Base-by-base conservation (phyloP, 1,140 invertebrate species). In the Mylabris phalerata region DNA sequence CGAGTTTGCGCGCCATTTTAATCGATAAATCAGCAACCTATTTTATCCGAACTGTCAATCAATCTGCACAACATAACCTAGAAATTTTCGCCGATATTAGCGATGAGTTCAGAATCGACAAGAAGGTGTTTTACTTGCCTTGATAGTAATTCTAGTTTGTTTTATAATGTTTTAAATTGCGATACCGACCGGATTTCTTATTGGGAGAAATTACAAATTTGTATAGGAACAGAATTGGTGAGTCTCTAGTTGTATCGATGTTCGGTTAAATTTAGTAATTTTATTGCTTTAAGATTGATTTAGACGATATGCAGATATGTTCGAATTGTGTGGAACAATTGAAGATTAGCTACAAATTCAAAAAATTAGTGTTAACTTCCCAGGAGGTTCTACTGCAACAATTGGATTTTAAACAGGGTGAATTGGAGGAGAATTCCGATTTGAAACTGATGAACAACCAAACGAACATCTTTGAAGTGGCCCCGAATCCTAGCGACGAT, bases 241-340 rank as follows among this genome's bases (percentile, higher is more conserved):
- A 55, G 45, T 55, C 26, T 19, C 19, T 1, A 19, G 2, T 38
- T 32, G 6, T 4, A 24, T n/a, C 24, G 2, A 11, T 46, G 3
- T 32, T 55, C 7, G 26, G 2, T 19, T 19, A 9, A 13, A 38
- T 10, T 39, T 10, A 38, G 13, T 9, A 48, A 46, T 32, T 13
- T 10, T 24, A 19, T 39, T 4, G 9, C 9, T 55, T 55, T 55
- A n/a, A 47, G 52, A 41, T 47, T 2, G 44, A 47, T 13, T 41
- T 26, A 40, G 52, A 55, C 2, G 11, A 39, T 4, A 55, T 55
- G 52, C 24, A 47, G 32, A 55, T 55, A 46, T 55, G 52, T 9
- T 11, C 9, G 32, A 5, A 48, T 13, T 55, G 52, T 40, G 13
- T 55, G 13, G 47, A 55, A 44, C 45, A 48, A 11, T 27, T 55